Evolutionary conservation across 2,797 vertebrate species (phyloP), one percentile per base, ranked within the genome.

Genomic region (Etheostoma nigrum): DNA sequence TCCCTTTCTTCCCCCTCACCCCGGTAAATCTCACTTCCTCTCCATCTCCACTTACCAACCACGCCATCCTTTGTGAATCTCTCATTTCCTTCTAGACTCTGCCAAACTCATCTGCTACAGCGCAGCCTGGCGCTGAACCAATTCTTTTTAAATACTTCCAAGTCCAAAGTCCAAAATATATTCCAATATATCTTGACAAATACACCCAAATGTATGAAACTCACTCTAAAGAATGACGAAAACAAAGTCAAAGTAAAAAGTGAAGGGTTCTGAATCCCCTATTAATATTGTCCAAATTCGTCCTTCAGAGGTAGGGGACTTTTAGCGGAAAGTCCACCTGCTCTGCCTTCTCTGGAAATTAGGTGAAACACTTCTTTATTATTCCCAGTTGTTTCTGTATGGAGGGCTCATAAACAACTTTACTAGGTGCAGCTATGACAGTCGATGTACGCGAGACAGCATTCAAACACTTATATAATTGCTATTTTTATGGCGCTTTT

Each of bases 381-480:
- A 73, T 84, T 54, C 80, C 87, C 80, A 84, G 84, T 85, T 89
- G 85, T 82, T 93, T 76, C 70, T 72, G 61, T 77, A 79, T 52
- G 62, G 71, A 76, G 19, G 45, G 59, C 79, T 88, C 78, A 88
- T 91, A 89, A 93, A 89, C 63, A 78, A 64, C 65, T 72, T 92
- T 65, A 86, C 76, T 51, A 69, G 67, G 54, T 48, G 52, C 72
- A 9, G 15, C 79, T 57, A 45, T 69, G 75, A 86, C 83, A 88
- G 78, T 74, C 67, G 45, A 85, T 81, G 85, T 74, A 72, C 70
- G 84, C 73, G 85, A 89, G 86, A 89, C 79, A 85, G 85, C 89
- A 88, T 92, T 89, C 88, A 90, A 86, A 92, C 90, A 88, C 83
- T 87, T 90, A 88, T 86, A 91, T 94, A 94, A 94, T 94, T 94